Base-by-base conservation (phyloP, 2,797 vertebrate genomes). In the Pseudochirops cupreus region DNA sequence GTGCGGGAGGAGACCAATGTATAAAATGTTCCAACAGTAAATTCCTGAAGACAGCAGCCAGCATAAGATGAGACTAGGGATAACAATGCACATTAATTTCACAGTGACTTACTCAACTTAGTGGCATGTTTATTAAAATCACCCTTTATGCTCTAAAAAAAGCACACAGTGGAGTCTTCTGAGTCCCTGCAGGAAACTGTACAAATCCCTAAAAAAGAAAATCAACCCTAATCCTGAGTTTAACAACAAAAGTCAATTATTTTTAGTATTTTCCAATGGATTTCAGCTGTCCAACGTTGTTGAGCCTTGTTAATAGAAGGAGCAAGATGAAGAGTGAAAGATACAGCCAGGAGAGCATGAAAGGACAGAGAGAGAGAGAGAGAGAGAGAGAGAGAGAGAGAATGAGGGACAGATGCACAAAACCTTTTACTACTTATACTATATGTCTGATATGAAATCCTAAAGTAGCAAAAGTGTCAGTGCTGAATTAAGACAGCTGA, bases 211-310 rank as follows among this genome's bases (percentile, higher is more conserved):
- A 95, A 95, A 98, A 97, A 94, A 98, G 94, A 98, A 97, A 54
- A 56, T 14, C 74, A 94, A 93, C 92, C 94, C 97, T 96, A 97
- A 97, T 97, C 96, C 95, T 95, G 90, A 97, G 98, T 98, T 98
- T 96, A 94, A 96, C 98, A 98, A 98, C 97, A 97, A 98, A 97
- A 95, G 97, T 74, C 97, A 97, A 98, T 98, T 98, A 98, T 98
- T 98, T 98, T 98, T 98, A 98, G 97, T 95, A 95, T 92, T 98
- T 98, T 98, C 95, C 97, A 98, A 97, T 94, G 98, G 97, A 92
- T 94, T 97, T 98, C 93, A 95, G 93, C 97, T 98, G 96, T 96
- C 92, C 97, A 91, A 94, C 97, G 96, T 98, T 97, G 93, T 97
- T 96, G 97, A 97, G 96, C 92, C 97, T 97, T 97, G 94, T 92